Evolutionary conservation across 2,113 vertebrate genomes (phyloP).

Genomic region (Leptosomus discolor): DNA sequence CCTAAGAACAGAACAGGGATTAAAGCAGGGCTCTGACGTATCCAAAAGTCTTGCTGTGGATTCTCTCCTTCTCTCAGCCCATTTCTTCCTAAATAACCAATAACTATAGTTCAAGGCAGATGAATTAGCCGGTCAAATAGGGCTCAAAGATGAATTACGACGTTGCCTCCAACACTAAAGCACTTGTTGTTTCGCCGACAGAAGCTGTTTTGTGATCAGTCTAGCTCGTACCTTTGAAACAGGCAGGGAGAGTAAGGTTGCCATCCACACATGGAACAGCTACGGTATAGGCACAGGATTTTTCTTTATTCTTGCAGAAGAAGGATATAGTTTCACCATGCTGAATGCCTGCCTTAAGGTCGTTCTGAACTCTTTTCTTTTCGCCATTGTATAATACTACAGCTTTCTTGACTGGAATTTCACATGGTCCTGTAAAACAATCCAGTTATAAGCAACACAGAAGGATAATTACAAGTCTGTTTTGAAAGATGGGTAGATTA

Average conservation of each 20-base stretch:
- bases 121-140: neutral
- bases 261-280: conserved; percentile 78
- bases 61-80: neutral
- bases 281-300: conserved; percentile 84
- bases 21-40: neutral
- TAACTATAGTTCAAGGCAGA: neutral
- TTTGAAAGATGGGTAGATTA: neutral
- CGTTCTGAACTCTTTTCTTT: conserved; percentile 78
- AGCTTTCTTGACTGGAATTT: conserved; percentile 79
- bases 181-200: neutral
- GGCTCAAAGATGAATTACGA: neutral
- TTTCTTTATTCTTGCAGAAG: conserved; percentile 84
- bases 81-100: neutral
- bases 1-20: neutral
- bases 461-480: neutral
- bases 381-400: conserved; percentile 79
- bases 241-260: conserved; percentile 78
- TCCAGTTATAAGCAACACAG: neutral
- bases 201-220: neutral
- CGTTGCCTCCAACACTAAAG: no score
- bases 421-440: conserved; percentile 80
- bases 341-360: conserved; percentile 79
- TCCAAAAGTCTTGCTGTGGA: neutral
- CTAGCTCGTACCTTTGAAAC: conserved; percentile 78
- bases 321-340: conserved; percentile 81